Conservation (phyloP, 2,888 invertebrate species). For the Bombylius discolor region DNA sequence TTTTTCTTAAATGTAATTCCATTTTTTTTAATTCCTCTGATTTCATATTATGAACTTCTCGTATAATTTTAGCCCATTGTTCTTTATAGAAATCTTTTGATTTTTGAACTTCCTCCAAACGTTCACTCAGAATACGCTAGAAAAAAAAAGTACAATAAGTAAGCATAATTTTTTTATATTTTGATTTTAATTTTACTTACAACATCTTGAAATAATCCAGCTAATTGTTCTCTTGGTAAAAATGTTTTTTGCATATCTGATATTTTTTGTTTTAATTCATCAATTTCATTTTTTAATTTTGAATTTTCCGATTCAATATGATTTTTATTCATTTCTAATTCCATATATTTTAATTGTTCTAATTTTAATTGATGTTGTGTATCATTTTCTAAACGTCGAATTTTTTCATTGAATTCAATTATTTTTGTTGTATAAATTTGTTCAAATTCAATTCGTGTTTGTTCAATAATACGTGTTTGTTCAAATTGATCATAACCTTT, state of each 20-base stretch:
- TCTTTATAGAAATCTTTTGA: constrained; percentile 63
- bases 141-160: not conserved
- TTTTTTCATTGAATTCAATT: constrained; percentile 44
- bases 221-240: constrained; percentile 52
- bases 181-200: constrained; percentile 26
- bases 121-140: constrained; percentile 48
- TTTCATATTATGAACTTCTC: constrained; percentile 52
- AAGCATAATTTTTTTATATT: not conserved
- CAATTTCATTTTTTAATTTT: constrained; percentile 20
- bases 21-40: constrained; percentile 10
- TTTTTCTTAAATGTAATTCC: constrained; percentile 7
- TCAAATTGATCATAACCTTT: constrained; percentile 10
- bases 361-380: constrained; percentile 41
- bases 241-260: constrained; percentile 42
- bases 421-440: constrained; percentile 45
- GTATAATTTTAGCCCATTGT: constrained; percentile 56
- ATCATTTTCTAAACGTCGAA: constrained; percentile 45
- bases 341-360: constrained; percentile 38
- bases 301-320: constrained; percentile 37
- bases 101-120: constrained; percentile 47
- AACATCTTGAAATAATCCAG: constrained; percentile 52
- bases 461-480: constrained; percentile 29
- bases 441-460: constrained; percentile 46
- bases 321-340: constrained; percentile 34
- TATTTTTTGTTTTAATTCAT: constrained; percentile 21